Base-by-base conservation (phyloP, 2,113 vertebrate genomes). In the Colius striatus region DNA sequence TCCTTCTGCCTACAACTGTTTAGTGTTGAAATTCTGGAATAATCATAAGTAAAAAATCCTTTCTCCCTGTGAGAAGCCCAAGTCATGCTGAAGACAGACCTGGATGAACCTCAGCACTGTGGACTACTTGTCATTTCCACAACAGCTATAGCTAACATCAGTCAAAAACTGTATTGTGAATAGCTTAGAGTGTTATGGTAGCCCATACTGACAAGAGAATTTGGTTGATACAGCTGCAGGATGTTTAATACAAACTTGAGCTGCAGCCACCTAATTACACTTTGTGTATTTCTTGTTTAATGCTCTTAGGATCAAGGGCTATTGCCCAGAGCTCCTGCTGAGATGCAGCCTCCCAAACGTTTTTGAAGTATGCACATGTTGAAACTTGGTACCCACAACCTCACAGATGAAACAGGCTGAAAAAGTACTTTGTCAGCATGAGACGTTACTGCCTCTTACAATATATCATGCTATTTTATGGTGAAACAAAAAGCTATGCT, bases 291-390 rank as follows among this genome's bases (percentile, higher is more conserved):
- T 74, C 90, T 94, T 87, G 80, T 90, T 87, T 86, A 95, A 78
- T 85, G 91, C 89, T 91, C 91, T 91, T 77, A 79, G 89, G 95
- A 95, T 95, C 93, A 95, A 96, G 91, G 93, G 91, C 84, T 92
- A 47, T 85, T 91, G 71, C 71, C 66, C 58, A 43, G 77, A 84
- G 89, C 91, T 94, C 92, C 96, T 58, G 74, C 94, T 87, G 94
- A 79, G 94, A 87, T 82, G 77, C 87, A 89, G 84, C 71, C 91
- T 94, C 84, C 81, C 76, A 76, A 48, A 50, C 0, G 36, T 67
- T 91, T 96, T 85, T 96, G 82, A 91, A 96, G 94, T 76, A 19
- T 5, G 48, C 84, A 84, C 73, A 57, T 71, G 85, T 65, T 90
- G 89, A 86, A 94, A 86, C 84, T 65, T 43, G 41, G 89, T 94